Percentiles rank a stretch among this genome's conserved stretches.
Evolutionary conservation across 92 coral and sea anemone genomes (phyloP).

Genomic region (Virgularia gustaviana): DNA sequence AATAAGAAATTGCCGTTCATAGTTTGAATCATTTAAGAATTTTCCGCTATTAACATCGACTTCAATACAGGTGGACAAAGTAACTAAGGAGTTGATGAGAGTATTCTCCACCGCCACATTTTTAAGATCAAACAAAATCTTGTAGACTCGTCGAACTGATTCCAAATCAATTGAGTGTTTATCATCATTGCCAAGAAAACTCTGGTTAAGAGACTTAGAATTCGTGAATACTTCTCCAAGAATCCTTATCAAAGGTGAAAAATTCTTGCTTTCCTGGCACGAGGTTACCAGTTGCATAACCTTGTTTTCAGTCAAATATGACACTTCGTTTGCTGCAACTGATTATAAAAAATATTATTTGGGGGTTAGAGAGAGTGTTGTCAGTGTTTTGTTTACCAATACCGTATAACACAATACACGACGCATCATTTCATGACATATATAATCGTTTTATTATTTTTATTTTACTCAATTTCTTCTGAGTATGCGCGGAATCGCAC

Average conservation of each 20-base stretch:
- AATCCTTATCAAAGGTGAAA: slow-evolving; percentile 69
- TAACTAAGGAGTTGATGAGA: slow-evolving; percentile 70
- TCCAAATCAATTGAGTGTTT: slow-evolving; percentile 69
- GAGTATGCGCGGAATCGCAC: no score
- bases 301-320: slow-evolving; percentile 63
- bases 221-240: slow-evolving; percentile 85
- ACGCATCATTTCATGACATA: no score
- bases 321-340: background rate
- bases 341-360: slow-evolving; percentile 37
- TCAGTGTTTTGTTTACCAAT: slow-evolving; percentile 34
- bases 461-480: no score
- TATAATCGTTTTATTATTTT: no score
- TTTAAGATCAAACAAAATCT: slow-evolving; percentile 66
- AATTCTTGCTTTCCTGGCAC: slow-evolving; percentile 62
- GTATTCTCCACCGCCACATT: slow-evolving; percentile 89
- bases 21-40: slow-evolving; percentile 57
- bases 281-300: slow-evolving; percentile 52
- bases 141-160: slow-evolving; percentile 67
- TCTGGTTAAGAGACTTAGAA: slow-evolving; percentile 74
- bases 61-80: slow-evolving; percentile 70
- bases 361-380: slow-evolving; percentile 48
- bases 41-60: slow-evolving; percentile 61
- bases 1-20: slow-evolving; percentile 74
- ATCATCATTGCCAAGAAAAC: slow-evolving; percentile 61
- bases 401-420: no score